Evolutionary conservation across 2,888 invertebrate genomes (phyloP).

Genomic region (Hirtodrosophila duncani): DNA sequence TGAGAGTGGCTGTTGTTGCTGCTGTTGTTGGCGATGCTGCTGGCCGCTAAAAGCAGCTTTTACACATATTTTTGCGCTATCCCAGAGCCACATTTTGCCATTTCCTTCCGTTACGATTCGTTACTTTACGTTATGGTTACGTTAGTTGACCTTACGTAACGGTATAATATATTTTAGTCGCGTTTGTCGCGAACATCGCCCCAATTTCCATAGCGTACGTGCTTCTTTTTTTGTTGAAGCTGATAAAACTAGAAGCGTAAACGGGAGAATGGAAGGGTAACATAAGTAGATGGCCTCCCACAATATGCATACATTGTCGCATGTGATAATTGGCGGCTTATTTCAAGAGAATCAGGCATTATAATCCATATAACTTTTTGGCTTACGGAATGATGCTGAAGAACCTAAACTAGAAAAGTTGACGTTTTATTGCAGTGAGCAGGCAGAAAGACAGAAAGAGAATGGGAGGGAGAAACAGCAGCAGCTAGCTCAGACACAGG

Average conservation of each 20-base stretch:
- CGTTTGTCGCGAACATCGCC: constrained; percentile 25
- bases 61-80: constrained; percentile 51
- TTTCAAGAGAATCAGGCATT: constrained; percentile 13
- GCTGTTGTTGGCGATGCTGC: no score
- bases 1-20: constrained; percentile 5
- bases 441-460: no score
- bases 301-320: constrained; percentile 35
- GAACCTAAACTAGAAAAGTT: no score
- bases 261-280: constrained; percentile 3
- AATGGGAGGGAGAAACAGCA: neutral
- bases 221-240: constrained; percentile 64
- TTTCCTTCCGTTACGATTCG: constrained; percentile 57
- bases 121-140: constrained; percentile 40
- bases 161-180: constrained; percentile 55
- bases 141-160: constrained; percentile 48
- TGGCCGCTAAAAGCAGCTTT: constrained; percentile 72
- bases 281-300: constrained; percentile 18
- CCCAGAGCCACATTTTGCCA: constrained; percentile 61
- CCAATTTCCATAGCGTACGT: constrained; percentile 63
- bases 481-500: neutral
- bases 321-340: constrained; percentile 31
- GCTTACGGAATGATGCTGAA: constrained; percentile 2
- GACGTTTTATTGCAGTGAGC: no score
- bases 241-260: constrained; percentile 53
- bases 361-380: constrained; percentile 27